Evolutionary conservation across 2,113 vertebrate genomes (phyloP), one percentile per base, ranked within the genome.

Genomic region (Pimephales promelas): DNA sequence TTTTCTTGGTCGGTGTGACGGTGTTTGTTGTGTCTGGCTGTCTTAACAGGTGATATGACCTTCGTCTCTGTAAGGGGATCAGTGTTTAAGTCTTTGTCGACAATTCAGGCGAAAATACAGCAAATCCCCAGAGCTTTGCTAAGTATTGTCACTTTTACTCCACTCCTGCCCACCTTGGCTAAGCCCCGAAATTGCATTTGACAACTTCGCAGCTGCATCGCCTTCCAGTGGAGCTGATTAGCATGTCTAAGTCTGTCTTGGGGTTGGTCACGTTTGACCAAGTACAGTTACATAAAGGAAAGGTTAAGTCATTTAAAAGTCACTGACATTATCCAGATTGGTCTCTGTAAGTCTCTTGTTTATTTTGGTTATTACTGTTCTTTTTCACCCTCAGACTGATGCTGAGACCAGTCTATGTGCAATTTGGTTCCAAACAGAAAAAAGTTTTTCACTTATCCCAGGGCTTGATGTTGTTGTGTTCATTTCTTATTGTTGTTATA

Each of bases 11-110:
- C 0, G 24, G 28, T 70, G 47, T 45, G 43, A 43, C 14, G n/a
- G 36, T 31, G 31, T 26, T 56, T 62, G 79, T 85, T 74, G 79
- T 75, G 68, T 79, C 81, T 86, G 82, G 52, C 49, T 59, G 79
- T 62, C 79, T 59, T 83, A 77, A 86, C 36, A 59, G 77, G 61
- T 66, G 80, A 72, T 75, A 61, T 73, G 84, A 81, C 82, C 79
- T 86, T 86, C 70, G 43, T 61, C 85, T 85, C 64, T 79, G 71
- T 82, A 82, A 84, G 82, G 56, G 34, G 86, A 84, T 87, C 64
- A 84, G 57, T n/a, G 71, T 52, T 57, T 83, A 78, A 81, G 84
- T 56, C 84, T 75, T 88, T 64, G 26, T 49, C 36, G 34, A 16
- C 74, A 75, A 77, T 82, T 82, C 52, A 16, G 59, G 85, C 10